Evolutionary conservation across 2,113 vertebrate genomes (phyloP).

Genomic region (Gymnorhina tibicen): DNA sequence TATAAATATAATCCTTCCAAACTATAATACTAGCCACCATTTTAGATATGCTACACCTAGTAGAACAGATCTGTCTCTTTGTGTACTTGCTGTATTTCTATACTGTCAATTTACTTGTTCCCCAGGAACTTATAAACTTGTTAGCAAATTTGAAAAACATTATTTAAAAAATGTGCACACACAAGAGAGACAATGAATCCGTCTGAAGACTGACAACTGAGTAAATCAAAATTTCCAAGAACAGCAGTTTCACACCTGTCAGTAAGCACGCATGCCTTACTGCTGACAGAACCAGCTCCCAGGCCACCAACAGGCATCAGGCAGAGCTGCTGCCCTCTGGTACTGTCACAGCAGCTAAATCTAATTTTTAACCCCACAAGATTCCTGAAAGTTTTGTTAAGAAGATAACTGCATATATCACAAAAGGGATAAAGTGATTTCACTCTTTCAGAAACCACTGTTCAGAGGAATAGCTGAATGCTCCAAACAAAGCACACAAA

Average conservation of each 20-base stretch:
- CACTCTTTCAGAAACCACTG: neutral
- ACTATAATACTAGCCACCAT: neutral
- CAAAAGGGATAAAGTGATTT: neutral
- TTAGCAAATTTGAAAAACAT: neutral
- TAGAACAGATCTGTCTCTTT: neutral
- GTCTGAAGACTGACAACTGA: neutral
- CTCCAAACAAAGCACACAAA: neutral
- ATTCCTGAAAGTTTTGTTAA: neutral
- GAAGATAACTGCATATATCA: neutral
- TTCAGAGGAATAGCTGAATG: neutral
- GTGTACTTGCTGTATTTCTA: neutral
- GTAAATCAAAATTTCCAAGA: neutral
- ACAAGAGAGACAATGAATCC: neutral
- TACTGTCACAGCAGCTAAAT: neutral
- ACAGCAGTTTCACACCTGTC: neutral
- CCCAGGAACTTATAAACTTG: neutral
- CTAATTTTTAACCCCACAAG: neutral
- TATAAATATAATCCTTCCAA: neutral
- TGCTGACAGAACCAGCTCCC: neutral
- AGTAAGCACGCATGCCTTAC: neutral
- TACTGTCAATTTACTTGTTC: neutral
- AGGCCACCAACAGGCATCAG: rapidly evolving
- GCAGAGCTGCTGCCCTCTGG: neutral
- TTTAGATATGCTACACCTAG: neutral
- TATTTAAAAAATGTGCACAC: neutral